Conservation (phyloP, 2,113 vertebrate species). For the Ammodytes marinus region DNA sequence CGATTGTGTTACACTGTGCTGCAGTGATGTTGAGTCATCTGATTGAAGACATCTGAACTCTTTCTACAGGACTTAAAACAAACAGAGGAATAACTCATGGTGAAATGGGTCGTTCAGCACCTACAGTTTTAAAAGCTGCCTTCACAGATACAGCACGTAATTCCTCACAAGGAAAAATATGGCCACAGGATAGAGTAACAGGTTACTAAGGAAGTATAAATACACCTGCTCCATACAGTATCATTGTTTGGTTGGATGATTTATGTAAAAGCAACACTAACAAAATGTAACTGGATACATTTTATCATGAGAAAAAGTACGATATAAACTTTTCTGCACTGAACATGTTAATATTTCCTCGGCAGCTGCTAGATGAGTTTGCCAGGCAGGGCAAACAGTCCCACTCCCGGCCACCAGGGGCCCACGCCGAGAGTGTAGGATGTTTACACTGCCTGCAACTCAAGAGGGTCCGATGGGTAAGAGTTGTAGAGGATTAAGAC, state of each 20-base stretch:
- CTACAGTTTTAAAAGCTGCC: neutral
- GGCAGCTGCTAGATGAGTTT: conserved; percentile 39
- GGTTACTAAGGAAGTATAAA: neutral
- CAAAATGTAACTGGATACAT: neutral
- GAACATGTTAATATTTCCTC: neutral
- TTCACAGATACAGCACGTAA: neutral
- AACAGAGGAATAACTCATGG: neutral
- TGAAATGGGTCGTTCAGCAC: neutral
- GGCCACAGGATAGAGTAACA: too few relatives aligned
- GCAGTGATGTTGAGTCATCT: neutral
- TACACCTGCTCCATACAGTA: neutral
- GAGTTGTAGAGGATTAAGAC: too few relatives aligned
- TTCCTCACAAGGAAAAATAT: neutral
- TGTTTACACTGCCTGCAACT: conserved; percentile 97
- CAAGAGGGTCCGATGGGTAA: conserved; percentile 60
- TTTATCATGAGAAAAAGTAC: neutral
- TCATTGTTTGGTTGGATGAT: neutral
- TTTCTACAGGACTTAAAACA: neutral
- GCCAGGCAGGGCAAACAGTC: conserved; percentile 97
- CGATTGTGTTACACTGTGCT: neutral
- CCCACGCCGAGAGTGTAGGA: conserved; percentile 99
- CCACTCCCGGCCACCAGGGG: conserved; percentile 95
- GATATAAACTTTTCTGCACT: neutral
- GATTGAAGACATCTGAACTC: neutral
- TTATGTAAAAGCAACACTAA: neutral